Evolutionary conservation across 2,797 vertebrate genomes (phyloP).

Genomic region (Triplophysa bombifrons): DNA sequence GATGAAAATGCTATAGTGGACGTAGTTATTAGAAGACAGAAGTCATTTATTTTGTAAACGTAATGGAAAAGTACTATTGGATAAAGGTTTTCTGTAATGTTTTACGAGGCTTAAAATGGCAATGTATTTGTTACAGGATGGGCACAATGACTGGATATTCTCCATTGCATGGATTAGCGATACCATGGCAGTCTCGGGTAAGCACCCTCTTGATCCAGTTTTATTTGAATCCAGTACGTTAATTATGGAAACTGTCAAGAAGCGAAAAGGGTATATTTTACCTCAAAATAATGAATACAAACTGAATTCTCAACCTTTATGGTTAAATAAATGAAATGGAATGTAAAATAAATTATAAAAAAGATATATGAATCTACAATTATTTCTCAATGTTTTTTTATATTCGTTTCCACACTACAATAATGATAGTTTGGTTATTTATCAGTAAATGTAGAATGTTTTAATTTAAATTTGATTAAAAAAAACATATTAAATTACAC

Average conservation of each 20-base stretch:
- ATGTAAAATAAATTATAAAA: neutral
- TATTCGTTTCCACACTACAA: no score
- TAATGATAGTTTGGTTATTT: no score
- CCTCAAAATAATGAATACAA: neutral
- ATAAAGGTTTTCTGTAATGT: neutral
- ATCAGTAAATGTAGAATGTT: no score
- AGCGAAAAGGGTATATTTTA: neutral
- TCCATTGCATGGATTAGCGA: constrained; percentile 99
- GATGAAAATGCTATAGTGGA: neutral
- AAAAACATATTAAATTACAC: no score
- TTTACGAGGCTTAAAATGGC: constrained; percentile 3
- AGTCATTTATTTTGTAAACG: neutral
- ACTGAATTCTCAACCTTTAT: neutral
- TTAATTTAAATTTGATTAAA: no score
- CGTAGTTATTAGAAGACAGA: neutral
- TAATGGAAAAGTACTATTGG: neutral
- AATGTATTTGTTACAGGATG: constrained; percentile 79
- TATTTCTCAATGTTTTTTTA: no score
- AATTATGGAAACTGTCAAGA: neutral
- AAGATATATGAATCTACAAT: no score
- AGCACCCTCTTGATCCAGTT: constrained; percentile 56
- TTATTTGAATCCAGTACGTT: neutral
- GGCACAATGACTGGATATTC: constrained; percentile 99
- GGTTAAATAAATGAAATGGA: neutral
- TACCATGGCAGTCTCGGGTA: constrained; percentile 97